Base-by-base conservation (phyloP, 2,888 invertebrate species). In the Sinhomidia bicolor region DNA sequence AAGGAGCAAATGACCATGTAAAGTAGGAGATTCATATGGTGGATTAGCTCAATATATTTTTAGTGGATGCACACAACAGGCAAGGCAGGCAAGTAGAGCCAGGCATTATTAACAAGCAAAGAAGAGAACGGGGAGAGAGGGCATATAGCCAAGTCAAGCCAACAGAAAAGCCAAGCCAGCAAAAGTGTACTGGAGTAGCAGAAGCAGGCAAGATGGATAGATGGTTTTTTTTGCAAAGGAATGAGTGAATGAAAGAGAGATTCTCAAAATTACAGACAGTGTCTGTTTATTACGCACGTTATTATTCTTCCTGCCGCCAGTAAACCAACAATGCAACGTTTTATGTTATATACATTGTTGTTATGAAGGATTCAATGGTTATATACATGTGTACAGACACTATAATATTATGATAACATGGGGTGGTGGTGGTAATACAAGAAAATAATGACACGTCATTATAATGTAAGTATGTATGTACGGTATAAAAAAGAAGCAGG, bases 281-380 rank as follows among this genome's bases (percentile, higher is more conserved):
- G 80, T 78, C 78, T 57, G 68, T 68, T 65, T 82, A 82, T 68
- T 82, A 82, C 81, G 81, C 81, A 82, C 68, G 65, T 82, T 82
- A 78, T 57, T 78, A 82, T 82, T 80, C 44, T 80, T 80, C 60
- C 51, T 20, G n/a, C 68, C 17, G 41, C 44, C 71, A 44, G 44
- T 47, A 74, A 74, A 74, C 71, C 47, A 74, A 74, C 71, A 74
- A 74, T 74, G 26, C 26, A 44, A 47, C 12, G 65, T 68, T 36
- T 65, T 36, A 17, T 60, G 23, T 23, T 26, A 60, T 17, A 10
- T 47, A 47, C 17, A 54, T 6, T 65, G 9, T 32, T 65, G 17
- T 26, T 57, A 57, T 20, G 5, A 54, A 14, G 20, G 20, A 54
- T 17, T n/a, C n/a, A n/a, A n/a, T n/a, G n/a, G n/a, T n/a, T 29